These are phyloP conservation scores for Drosophila demipolita DNA, from an alignment of 2,888 invertebrate genomes.

Conservation along the genomic window DNA sequence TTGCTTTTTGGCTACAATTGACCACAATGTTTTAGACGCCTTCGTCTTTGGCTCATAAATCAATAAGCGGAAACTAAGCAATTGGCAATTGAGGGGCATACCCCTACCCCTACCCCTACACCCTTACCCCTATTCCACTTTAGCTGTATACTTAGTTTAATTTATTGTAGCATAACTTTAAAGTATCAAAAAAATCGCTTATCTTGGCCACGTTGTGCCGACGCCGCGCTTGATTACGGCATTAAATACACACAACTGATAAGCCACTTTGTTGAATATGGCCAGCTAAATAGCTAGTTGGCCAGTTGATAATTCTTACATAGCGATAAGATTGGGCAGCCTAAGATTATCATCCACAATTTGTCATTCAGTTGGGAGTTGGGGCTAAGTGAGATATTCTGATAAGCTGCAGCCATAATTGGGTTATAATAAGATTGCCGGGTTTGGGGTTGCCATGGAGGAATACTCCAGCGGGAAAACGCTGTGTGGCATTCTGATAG, in stretches of 20 bases:
- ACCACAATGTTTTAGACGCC: neutral
- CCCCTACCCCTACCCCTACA: neutral
- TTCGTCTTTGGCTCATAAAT: slow-evolving; percentile 59
- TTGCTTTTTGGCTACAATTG: slow-evolving; percentile 42
- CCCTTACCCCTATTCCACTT: neutral
- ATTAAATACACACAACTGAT: slow-evolving; percentile 61
- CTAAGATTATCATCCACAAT: neutral
- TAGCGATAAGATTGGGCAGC: slow-evolving; percentile 54
- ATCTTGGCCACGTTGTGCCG: slow-evolving; percentile 52
- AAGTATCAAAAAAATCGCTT: slow-evolving; percentile 20
- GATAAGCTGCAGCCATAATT: neutral
- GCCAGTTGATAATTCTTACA: slow-evolving; percentile 54
- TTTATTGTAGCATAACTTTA: slow-evolving; percentile 69
- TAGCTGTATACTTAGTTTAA: slow-evolving; percentile 19
- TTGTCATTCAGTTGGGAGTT: neutral
- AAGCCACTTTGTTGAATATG: slow-evolving; percentile 36
- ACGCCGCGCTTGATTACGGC: slow-evolving; percentile 73
- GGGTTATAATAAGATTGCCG: neutral
- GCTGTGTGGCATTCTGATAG: slow-evolving; percentile 10
- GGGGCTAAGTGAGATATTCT: neutral
- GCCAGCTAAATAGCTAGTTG: neutral
- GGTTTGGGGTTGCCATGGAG: neutral
- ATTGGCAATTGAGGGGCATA: slow-evolving; percentile 40
- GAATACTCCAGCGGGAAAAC: neutral
- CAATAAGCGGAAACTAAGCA: slow-evolving; percentile 69